Conservation (phyloP, 2,888 invertebrate species). For the Cheilosia scutellata region DNA sequence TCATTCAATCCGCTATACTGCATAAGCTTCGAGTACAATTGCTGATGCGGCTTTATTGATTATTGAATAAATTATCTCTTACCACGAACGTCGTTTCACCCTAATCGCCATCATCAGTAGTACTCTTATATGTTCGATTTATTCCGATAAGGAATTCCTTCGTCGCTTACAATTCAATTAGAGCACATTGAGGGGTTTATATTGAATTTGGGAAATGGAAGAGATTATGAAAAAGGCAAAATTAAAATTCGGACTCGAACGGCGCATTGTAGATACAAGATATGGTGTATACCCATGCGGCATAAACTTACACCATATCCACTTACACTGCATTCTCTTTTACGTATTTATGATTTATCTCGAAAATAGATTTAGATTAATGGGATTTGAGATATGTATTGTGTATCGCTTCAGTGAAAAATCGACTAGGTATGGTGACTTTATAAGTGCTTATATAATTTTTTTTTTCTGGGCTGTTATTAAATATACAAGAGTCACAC, state of each 20-base stretch:
- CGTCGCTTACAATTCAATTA: conserved; percentile 64
- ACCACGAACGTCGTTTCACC: conserved; percentile 58
- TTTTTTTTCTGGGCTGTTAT: too few relatives aligned
- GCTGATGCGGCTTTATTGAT: conserved; percentile 60
- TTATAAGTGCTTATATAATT: not conserved
- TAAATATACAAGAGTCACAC: too few relatives aligned
- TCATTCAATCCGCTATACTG: conserved; percentile 33
- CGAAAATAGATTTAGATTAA: conserved; percentile 52
- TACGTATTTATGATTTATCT: conserved; percentile 20
- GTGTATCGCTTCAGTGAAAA: not conserved
- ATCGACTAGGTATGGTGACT: not conserved
- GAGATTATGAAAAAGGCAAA: conserved; percentile 50
- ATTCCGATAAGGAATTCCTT: conserved; percentile 58
- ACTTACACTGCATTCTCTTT: not conserved
- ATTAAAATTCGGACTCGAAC: conserved; percentile 58
- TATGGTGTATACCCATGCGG: not conserved
- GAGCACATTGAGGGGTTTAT: conserved; percentile 63
- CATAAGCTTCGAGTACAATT: conserved; percentile 49
- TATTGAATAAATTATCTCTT: conserved; percentile 68
- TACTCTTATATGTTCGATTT: conserved; percentile 64
- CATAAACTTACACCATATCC: not conserved
- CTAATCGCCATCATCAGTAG: conserved; percentile 64
- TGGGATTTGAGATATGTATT: conserved; percentile 17
- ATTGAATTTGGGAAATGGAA: conserved; percentile 54
- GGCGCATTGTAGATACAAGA: conserved; percentile 9